Evolutionary conservation across 30 jellyfish, hydroid and myxozoan genomes (phyloP).

Genomic region (Haliclystus octoradiatus): DNA sequence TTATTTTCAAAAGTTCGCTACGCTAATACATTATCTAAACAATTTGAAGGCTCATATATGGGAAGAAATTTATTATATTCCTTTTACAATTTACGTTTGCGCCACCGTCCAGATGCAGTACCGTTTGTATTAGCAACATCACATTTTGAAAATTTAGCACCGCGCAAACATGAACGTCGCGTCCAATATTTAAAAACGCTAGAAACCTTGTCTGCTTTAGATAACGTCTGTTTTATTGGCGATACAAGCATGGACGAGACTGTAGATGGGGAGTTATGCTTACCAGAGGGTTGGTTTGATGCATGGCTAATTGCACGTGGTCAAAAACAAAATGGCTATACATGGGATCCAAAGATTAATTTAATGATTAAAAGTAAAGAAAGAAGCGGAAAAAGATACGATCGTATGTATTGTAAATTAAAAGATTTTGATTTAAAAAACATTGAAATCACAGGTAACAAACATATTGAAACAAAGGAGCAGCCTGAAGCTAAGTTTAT

Average conservation of each 20-base stretch:
- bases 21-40: not conserved
- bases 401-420: not conserved
- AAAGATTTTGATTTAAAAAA: not conserved
- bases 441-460: not conserved
- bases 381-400: not conserved
- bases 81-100: not conserved
- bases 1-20: not conserved
- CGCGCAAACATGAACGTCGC: not conserved
- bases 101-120: not conserved
- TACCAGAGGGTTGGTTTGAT: not conserved
- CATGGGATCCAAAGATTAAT: not conserved
- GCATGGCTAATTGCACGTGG: conserved; percentile 1
- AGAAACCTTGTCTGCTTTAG: not conserved
- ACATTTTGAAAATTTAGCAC: not conserved
- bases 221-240: not conserved
- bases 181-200: not conserved
- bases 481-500: not conserved
- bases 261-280: not conserved
- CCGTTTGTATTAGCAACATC: not conserved
- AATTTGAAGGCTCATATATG: not conserved
- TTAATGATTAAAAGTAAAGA: not conserved
- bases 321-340: not conserved
- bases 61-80: not conserved
- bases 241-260: not conserved
- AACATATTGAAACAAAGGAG: too few species aligned